Percentiles rank a stretch among this genome's conserved stretches.
Evolutionary conservation across 2,797 vertebrate genomes (phyloP).

Genomic region (Phataginus tricuspis): DNA sequence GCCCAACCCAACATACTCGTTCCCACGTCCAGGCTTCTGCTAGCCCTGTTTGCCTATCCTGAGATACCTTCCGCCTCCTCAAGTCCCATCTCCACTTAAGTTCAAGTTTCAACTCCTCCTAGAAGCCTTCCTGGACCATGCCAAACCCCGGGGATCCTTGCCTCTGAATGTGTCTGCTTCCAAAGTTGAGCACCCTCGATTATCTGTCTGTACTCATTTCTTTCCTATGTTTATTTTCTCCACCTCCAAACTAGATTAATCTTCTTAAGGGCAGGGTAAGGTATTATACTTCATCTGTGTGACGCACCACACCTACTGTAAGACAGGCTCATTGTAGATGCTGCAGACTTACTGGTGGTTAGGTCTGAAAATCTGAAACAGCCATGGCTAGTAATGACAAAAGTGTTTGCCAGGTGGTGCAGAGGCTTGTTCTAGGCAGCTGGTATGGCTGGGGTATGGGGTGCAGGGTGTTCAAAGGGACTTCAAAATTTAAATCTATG

Average conservation of each 20-base stretch:
- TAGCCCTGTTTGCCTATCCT: neutral
- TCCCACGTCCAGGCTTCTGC: neutral
- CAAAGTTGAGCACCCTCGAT: neutral
- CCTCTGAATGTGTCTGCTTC: neutral
- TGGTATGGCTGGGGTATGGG: neutral
- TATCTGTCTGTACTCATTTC: constrained; percentile 34
- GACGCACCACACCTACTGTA: neutral
- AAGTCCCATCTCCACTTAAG: neutral
- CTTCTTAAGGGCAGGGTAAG: constrained; percentile 58
- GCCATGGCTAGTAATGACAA: neutral
- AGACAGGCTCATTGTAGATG: neutral
- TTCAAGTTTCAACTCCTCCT: constrained; percentile 61
- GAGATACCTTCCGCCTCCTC: constrained; percentile 16
- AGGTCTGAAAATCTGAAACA: neutral
- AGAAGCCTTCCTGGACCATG: neutral
- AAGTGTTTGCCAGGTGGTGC: neutral
- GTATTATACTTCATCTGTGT: neutral
- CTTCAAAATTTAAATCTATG: neutral
- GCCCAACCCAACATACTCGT: neutral
- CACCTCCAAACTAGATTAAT: constrained; percentile 35
- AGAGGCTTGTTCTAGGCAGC: neutral
- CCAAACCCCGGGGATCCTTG: neutral
- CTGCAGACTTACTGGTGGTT: neutral
- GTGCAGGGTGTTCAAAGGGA: neutral
- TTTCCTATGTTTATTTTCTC: neutral